Conservation (phyloP, 2,797 vertebrate genomes). For the Lepus oiostolus region DNA sequence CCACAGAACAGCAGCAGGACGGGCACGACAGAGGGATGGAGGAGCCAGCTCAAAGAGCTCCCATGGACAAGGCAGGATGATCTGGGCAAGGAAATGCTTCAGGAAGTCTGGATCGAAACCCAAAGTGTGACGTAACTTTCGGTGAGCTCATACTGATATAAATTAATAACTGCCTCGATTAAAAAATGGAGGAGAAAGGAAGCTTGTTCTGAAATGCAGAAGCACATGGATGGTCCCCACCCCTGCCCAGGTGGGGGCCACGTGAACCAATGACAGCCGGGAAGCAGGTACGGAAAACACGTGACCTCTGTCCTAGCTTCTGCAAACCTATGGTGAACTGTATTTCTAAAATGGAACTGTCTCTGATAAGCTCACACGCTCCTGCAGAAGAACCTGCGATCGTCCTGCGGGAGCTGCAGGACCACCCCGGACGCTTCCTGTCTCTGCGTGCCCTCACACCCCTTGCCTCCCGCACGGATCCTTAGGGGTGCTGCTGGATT, state of each 20-base stretch:
- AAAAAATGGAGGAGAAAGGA: background rate
- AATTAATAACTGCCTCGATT: background rate
- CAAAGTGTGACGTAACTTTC: background rate
- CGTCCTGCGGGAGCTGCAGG: background rate
- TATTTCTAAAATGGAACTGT: background rate
- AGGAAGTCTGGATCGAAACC: background rate
- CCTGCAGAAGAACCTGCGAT: background rate
- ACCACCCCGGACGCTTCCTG: no score
- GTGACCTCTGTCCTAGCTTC: background rate
- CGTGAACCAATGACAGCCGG: no score
- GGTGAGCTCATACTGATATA: background rate
- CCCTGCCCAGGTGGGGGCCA: background rate
- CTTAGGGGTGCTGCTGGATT: background rate
- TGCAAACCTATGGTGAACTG: background rate
- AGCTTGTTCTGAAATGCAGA: constrained; percentile 3
- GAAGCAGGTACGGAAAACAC: background rate
- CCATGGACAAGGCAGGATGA: background rate
- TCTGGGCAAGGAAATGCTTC: background rate
- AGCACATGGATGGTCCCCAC: background rate
- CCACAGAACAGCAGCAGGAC: background rate
- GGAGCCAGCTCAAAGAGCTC: background rate
- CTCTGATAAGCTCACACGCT: background rate
- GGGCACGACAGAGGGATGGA: background rate
- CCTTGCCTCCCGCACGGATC: background rate
- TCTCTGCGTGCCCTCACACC: background rate